Evolutionary conservation across 2,113 vertebrate genomes (phyloP).

Genomic region (Mus spicilegus): DNA sequence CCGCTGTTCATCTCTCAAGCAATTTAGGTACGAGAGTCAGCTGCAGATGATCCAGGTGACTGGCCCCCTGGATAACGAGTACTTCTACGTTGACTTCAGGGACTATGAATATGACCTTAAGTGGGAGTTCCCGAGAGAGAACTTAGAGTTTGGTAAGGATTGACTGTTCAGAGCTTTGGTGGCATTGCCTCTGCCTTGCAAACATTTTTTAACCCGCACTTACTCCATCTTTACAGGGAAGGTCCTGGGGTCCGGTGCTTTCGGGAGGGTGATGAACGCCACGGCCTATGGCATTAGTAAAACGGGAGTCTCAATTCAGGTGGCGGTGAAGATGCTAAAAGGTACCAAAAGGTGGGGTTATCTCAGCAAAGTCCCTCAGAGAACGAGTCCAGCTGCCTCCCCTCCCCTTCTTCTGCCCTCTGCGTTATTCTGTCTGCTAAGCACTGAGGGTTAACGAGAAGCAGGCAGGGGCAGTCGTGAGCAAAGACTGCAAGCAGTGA

Average conservation of each 20-base stretch:
- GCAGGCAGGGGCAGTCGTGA: neutral
- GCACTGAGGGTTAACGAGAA: neutral
- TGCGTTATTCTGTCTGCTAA: neutral
- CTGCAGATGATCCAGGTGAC: slow-evolving; percentile 94
- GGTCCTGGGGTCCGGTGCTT: slow-evolving; percentile 95
- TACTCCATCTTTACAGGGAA: slow-evolving; percentile 87
- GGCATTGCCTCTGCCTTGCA: neutral
- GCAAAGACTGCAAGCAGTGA: neutral
- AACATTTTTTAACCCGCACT: neutral
- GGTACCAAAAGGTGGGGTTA: slow-evolving; percentile 84
- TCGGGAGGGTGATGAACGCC: slow-evolving; percentile 96
- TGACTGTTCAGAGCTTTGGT: neutral
- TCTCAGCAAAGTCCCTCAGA: neutral
- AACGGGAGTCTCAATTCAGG: slow-evolving; percentile 92
- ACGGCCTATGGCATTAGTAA: slow-evolving; percentile 94
- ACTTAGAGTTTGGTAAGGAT: slow-evolving; percentile 94
- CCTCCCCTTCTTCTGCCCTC: neutral
- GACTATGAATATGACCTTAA: slow-evolving; percentile 93
- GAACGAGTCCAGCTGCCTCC: neutral
- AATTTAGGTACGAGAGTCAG: slow-evolving; percentile 93
- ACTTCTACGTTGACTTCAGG: slow-evolving; percentile 95
- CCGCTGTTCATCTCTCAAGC: slow-evolving; percentile 84
- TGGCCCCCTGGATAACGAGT: slow-evolving; percentile 94
- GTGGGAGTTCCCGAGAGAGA: slow-evolving; percentile 98
- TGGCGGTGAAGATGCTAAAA: slow-evolving; percentile 99